These are phyloP conservation scores for Sebastes nivosus DNA, from an alignment of 2,797 vertebrate species.

Conservation along the genomic window DNA sequence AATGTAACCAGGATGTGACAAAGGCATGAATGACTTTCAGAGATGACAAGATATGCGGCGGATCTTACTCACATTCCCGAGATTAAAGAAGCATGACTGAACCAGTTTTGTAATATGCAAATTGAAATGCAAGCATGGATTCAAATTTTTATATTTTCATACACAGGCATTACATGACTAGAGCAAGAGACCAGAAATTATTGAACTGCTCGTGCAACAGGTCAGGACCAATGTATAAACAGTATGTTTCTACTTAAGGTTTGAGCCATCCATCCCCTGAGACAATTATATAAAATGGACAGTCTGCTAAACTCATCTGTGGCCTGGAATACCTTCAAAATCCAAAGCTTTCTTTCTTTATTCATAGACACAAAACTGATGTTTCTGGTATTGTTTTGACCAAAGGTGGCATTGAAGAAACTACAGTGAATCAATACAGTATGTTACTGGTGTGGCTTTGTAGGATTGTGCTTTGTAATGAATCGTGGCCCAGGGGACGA, in stretches of 20 bases:
- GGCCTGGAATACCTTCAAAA: constrained; percentile 31
- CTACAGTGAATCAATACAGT: constrained; percentile 11
- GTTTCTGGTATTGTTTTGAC: constrained; percentile 3
- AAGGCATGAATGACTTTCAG: constrained; percentile 35
- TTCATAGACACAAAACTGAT: neutral
- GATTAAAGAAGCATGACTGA: constrained; percentile 44
- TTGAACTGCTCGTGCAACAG: constrained; percentile 13
- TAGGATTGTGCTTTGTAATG: constrained; percentile 20
- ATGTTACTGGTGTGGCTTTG: constrained; percentile 21
- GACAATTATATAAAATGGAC: constrained; percentile 40
- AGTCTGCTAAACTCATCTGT: constrained; percentile 40
- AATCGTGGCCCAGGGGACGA: constrained; percentile 24
- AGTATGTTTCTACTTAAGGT: constrained; percentile 21
- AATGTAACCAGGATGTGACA: constrained; percentile 49
- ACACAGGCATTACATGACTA: neutral
- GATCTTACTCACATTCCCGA: constrained; percentile 27
- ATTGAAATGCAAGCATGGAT: constrained; percentile 18
- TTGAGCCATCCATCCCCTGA: constrained; percentile 6
- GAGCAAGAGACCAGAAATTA: neutral
- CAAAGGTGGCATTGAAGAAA: constrained; percentile 19
- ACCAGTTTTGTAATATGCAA: constrained; percentile 20
- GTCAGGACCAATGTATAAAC: constrained; percentile 10
- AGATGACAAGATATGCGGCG: constrained; percentile 37
- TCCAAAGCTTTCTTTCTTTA: neutral
- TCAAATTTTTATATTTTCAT: neutral